phyloP scores from a whole-genome alignment of 2,888 invertebrate species.

The Eupeodes luniger region DNA sequence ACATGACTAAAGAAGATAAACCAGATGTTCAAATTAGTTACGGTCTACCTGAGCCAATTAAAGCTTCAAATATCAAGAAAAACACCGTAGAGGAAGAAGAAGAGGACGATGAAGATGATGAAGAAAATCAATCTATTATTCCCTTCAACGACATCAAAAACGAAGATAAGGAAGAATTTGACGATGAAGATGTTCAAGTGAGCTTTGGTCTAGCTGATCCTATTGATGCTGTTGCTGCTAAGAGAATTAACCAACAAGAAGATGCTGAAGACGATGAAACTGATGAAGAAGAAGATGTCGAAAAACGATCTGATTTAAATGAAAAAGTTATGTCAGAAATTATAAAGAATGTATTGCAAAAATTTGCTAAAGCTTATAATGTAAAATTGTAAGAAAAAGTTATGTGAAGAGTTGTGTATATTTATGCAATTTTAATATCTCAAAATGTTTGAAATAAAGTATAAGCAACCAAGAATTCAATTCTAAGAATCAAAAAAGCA shows the following conservation, averaged over 20 bases:
- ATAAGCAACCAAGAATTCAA: not conserved
- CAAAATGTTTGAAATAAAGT: not conserved
- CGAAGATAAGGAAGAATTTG: not conserved
- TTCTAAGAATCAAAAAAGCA: not conserved
- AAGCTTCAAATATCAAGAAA: not conserved
- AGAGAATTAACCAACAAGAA: not conserved
- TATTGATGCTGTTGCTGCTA: not conserved
- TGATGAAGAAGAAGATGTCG: slow-evolving; percentile 1
- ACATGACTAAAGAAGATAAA: not conserved
- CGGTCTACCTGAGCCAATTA: not conserved
- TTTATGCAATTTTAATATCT: not conserved
- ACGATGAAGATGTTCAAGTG: not conserved
- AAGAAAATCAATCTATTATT: not conserved
- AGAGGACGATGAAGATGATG: slow-evolving; percentile 5
- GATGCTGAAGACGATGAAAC: slow-evolving; percentile 1
- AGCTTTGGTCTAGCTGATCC: slow-evolving; percentile 23
- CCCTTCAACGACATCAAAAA: not conserved
- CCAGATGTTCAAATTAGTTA: slow-evolving; percentile 6
- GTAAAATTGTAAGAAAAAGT: slow-evolving; percentile 13
- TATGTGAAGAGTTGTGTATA: not conserved
- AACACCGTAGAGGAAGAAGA: not conserved
- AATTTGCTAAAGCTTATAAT: slow-evolving; percentile 9
- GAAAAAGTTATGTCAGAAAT: slow-evolving; percentile 22
- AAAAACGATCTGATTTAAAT: not conserved
- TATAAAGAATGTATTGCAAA: not conserved